A percentile compares a stretch with the other conserved stretches of the same genome.
Conservation (phyloP, 2,888 invertebrate species). For the Zeuzera pyrina region DNA sequence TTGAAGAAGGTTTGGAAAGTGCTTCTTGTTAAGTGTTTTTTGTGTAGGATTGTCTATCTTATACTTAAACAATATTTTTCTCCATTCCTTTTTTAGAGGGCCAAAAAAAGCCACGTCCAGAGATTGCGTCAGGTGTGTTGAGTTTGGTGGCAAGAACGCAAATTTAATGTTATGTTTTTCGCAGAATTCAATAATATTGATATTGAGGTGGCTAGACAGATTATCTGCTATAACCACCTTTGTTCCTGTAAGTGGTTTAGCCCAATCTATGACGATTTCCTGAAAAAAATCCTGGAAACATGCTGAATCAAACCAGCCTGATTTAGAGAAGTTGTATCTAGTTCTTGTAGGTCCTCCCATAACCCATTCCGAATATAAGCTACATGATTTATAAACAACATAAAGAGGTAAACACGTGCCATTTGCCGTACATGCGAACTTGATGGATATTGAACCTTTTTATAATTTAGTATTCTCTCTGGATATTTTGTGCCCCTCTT, state of each 20-base stretch:
- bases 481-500: background rate
- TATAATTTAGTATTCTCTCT: background rate
- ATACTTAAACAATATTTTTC: conserved; percentile 15
- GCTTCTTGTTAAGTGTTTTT: conserved; percentile 4
- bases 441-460: background rate
- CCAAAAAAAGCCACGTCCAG: conserved; percentile 24
- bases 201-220: background rate
- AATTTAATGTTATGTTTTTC: conserved; percentile 21
- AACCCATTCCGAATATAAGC: background rate
- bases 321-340: conserved; percentile 5
- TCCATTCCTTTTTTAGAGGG: conserved; percentile 21
- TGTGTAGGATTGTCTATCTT: conserved; percentile 9
- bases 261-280: background rate
- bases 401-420: background rate
- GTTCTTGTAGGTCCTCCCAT: background rate
- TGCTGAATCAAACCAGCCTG: conserved; percentile 16
- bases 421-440: background rate
- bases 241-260: background rate
- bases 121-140: conserved; percentile 21
- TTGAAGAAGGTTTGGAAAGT: conserved; percentile 6
- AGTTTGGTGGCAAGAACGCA: conserved; percentile 20
- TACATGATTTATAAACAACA: background rate
- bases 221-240: background rate
- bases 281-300: conserved; percentile 5
- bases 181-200: conserved; percentile 10